These are phyloP conservation scores for Hycleus phaleratus DNA, from an alignment of 1,140 invertebrate species.

Conservation along the genomic window DNA sequence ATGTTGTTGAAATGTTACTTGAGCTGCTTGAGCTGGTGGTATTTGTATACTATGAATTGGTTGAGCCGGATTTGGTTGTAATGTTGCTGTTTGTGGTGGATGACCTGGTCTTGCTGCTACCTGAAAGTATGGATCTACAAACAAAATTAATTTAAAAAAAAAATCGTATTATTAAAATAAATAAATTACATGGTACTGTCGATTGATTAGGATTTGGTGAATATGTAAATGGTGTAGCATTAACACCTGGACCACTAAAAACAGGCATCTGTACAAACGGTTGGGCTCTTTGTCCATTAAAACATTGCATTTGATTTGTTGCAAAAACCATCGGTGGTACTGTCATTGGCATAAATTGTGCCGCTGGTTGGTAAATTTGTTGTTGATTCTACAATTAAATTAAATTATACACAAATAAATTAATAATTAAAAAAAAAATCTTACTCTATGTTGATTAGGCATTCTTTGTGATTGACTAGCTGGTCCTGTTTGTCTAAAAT, in stretches of 20 bases:
- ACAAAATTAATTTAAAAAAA: background rate
- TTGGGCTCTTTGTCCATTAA: conserved; percentile 10
- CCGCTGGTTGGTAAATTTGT: conserved; percentile 13
- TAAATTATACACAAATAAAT: background rate
- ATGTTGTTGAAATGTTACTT: conserved; percentile 14
- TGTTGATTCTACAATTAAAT: conserved; percentile 16
- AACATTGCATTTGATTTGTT: conserved; percentile 9
- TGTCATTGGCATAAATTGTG: conserved; percentile 13
- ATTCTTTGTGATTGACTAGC: conserved; percentile 32
- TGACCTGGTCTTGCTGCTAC: background rate
- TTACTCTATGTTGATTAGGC: conserved; percentile 30
- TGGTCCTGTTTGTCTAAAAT: conserved; percentile 23
- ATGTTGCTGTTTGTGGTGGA: conserved; percentile 12
- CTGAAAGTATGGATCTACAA: background rate
- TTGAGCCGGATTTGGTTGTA: conserved; percentile 16
- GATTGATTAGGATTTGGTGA: conserved; percentile 9
- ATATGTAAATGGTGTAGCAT: conserved; percentile 1
- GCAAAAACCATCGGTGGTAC: conserved; percentile 4
- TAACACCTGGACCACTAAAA: no score
- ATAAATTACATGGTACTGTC: conserved; percentile 9
- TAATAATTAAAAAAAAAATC: background rate
- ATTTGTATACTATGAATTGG: background rate
- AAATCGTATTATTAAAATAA: background rate
- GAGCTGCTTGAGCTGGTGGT: conserved; percentile 12
- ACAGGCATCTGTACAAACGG: conserved; percentile 11